phyloP scores from a whole-genome alignment of 1,140 invertebrate species.

The Bombus cullumanus region DNA sequence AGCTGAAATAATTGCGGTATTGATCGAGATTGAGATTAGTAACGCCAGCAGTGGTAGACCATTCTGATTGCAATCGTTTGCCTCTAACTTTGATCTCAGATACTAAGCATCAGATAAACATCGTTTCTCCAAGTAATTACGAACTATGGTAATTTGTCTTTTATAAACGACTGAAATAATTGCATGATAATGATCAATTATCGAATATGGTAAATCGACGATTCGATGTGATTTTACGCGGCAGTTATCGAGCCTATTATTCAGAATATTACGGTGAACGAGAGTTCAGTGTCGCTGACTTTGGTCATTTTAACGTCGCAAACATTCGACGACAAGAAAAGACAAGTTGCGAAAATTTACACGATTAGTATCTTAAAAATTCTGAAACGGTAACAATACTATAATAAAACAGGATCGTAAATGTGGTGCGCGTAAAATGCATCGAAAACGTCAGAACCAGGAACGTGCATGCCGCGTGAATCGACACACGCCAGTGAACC shows the following conservation, averaged over 20 bases:
- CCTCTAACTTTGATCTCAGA: not conserved
- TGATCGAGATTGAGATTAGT: not conserved
- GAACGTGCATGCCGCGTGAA: constrained; percentile 48
- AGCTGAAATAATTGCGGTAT: not conserved
- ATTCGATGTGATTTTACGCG: not conserved
- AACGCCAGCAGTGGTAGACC: not conserved
- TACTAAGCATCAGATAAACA: not conserved
- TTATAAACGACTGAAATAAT: not conserved
- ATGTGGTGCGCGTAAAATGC: constrained; percentile 38
- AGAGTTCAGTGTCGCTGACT: too few relatives aligned
- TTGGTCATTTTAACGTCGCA: too few relatives aligned
- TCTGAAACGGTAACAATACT: constrained; percentile 14
- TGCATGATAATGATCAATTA: not conserved
- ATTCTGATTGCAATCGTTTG: not conserved
- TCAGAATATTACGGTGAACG: not conserved
- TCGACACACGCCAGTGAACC: constrained; percentile 52
- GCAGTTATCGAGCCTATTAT: not conserved
- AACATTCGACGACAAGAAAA: too few relatives aligned
- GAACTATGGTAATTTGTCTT: not conserved
- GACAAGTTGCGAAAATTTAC: too few relatives aligned
- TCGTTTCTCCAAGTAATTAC: not conserved
- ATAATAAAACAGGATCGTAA: constrained; percentile 27
- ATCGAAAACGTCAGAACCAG: constrained; percentile 44
- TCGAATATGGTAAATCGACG: not conserved
- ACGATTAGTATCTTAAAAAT: not conserved